Percentiles rank a stretch among this genome's conserved stretches.
Evolutionary conservation across 2,888 invertebrate genomes (phyloP).

Genomic region (Eilema griseolum): DNA sequence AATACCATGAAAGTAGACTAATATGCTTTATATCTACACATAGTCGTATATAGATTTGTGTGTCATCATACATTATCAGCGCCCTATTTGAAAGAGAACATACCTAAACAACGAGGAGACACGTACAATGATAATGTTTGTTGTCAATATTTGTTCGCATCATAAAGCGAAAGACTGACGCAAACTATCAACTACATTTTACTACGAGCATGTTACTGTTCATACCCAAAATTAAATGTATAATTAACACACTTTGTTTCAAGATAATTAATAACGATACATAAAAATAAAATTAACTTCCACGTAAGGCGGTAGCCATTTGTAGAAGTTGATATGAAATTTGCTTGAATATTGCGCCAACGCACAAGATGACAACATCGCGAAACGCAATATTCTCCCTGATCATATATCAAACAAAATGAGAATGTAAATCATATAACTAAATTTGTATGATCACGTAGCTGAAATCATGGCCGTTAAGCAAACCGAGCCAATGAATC

Average conservation of each 20-base stretch:
- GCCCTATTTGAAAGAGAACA: constrained; percentile 35
- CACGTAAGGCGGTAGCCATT: constrained; percentile 26
- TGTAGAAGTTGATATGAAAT: constrained; percentile 33
- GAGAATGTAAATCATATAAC: constrained; percentile 47
- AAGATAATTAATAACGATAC: neutral
- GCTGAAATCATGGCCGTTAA: constrained; percentile 50
- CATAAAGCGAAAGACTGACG: constrained; percentile 45
- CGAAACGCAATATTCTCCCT: constrained; percentile 39
- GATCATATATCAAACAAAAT: constrained; percentile 43
- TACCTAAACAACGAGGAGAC: constrained; percentile 34
- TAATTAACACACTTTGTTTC: constrained; percentile 2
- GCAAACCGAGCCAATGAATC: constrained; percentile 59
- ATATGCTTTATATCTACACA: neutral
- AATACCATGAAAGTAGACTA: neutral
- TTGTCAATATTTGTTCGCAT: constrained; percentile 67
- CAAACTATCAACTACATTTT: neutral
- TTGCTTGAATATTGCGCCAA: constrained; percentile 34
- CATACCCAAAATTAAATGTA: neutral
- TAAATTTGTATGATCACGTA: constrained; percentile 51
- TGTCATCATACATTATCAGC: constrained; percentile 40
- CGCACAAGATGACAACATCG: constrained; percentile 36
- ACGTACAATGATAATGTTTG: constrained; percentile 50
- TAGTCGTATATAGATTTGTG: constrained; percentile 9
- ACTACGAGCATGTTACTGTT: neutral
- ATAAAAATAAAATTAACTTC: constrained; percentile 14